Percentiles rank a stretch among this genome's conserved stretches.
phyloP scores from a whole-genome alignment of 2,888 invertebrate genomes.

The Chorisops tibialis region DNA sequence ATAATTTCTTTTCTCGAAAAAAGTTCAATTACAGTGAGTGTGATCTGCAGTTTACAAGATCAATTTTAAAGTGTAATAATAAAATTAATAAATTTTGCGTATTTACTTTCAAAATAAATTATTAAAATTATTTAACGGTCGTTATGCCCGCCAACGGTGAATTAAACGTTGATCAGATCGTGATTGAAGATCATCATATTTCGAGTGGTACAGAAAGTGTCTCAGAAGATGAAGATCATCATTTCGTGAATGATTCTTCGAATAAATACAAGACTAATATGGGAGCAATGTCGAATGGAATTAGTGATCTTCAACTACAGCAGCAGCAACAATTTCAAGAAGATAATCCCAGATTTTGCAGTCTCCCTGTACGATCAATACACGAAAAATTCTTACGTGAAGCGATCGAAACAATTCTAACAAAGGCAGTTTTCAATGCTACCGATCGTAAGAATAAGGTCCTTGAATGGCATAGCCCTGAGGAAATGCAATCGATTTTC shows the following conservation, averaged over 20 bases:
- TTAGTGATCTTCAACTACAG: conserved; percentile 4
- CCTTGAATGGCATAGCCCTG: conserved; percentile 77
- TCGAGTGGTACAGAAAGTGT: conserved; percentile 28
- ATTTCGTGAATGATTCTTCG: background rate
- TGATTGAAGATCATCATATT: conserved; percentile 35
- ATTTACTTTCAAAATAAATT: conserved; percentile 42
- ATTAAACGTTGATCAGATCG: conserved; percentile 33
- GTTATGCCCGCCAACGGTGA: conserved; percentile 45
- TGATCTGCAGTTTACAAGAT: no score
- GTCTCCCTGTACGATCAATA: conserved; percentile 60
- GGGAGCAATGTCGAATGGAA: background rate
- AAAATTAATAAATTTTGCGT: background rate
- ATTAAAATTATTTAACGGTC: conserved; percentile 30
- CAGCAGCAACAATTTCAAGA: background rate
- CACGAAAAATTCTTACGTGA: conserved; percentile 72
- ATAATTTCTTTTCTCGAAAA: no score
- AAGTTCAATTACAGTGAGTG: no score
- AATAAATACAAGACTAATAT: conserved; percentile 11
- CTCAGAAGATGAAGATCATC: conserved; percentile 29
- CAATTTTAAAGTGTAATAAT: no score
- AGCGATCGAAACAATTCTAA: conserved; percentile 68
- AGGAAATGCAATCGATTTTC: conserved; percentile 63
- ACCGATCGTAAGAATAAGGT: conserved; percentile 70
- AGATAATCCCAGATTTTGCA: conserved; percentile 39
- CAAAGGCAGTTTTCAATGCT: conserved; percentile 73